A percentile compares a stretch with the other conserved stretches of the same genome.
Conservation (phyloP, 2,888 invertebrate genomes). For the Dicyrtomina minuta region DNA sequence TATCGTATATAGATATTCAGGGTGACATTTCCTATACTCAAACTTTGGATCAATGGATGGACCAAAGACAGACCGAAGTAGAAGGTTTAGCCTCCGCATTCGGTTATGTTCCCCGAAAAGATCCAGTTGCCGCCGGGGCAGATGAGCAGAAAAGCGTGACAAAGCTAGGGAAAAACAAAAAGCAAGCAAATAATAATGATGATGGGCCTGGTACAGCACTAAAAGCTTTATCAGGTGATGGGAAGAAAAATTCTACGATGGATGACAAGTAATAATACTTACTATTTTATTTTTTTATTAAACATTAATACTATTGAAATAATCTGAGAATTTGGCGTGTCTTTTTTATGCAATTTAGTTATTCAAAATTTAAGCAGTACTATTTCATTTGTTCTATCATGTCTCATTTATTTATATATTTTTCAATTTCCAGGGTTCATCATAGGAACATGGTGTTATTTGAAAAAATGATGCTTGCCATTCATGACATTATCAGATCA, state of each 20-base stretch:
- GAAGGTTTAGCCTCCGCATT: constrained; percentile 31
- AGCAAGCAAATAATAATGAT: background rate
- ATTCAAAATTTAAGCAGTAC: no score
- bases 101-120: constrained; percentile 18
- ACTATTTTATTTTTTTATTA: background rate
- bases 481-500: constrained; percentile 44
- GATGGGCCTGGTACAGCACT: background rate
- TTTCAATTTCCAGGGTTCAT: constrained; percentile 27
- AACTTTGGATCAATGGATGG: constrained; percentile 36
- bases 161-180: background rate
- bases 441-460: constrained; percentile 39
- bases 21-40: constrained; percentile 34
- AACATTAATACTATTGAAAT: no score
- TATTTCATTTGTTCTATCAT: no score
- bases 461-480: constrained; percentile 42
- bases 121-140: background rate
- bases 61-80: constrained; percentile 33
- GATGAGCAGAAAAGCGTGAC: background rate
- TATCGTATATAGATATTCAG: constrained; percentile 30
- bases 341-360: no score
- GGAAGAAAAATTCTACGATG: background rate
- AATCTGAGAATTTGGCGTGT: no score
- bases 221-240: background rate
- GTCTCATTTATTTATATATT: no score
- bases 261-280: constrained; percentile 29